These are phyloP conservation scores for Diorhabda carinulata DNA, from an alignment of 1,140 invertebrate species.

Conservation along the genomic window DNA sequence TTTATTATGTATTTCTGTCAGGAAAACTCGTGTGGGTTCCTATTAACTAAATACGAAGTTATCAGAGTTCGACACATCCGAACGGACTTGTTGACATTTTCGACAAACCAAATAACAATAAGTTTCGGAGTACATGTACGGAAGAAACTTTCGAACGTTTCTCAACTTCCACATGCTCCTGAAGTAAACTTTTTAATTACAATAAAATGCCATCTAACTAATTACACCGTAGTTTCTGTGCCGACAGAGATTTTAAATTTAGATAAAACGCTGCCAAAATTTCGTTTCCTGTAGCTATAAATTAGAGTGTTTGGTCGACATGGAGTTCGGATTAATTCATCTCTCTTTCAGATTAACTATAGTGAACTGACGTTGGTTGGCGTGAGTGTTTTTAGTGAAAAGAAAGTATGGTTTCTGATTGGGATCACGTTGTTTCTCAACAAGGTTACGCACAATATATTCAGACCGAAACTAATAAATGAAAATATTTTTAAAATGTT, in stretches of 20 bases:
- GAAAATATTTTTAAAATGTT: too few relatives aligned
- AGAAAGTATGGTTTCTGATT: constrained; percentile 20
- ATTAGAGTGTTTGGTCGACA: constrained; percentile 42
- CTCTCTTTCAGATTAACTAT: constrained; percentile 44
- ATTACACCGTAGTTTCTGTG: constrained; percentile 41
- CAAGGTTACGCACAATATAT: neutral
- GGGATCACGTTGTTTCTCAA: neutral
- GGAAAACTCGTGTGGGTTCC: neutral
- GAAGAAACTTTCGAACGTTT: neutral
- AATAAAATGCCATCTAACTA: constrained; percentile 42
- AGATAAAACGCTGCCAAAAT: constrained; percentile 47
- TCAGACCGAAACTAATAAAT: too few relatives aligned
- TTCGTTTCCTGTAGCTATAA: constrained; percentile 43
- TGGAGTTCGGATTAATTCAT: constrained; percentile 46
- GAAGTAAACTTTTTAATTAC: constrained; percentile 42
- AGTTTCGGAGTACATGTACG: neutral
- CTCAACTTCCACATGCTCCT: constrained; percentile 4
- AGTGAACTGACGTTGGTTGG: constrained; percentile 41
- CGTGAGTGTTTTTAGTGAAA: constrained; percentile 38
- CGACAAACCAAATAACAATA: neutral
- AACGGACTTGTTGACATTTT: neutral
- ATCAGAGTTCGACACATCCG: neutral
- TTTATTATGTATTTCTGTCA: neutral
- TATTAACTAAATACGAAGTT: constrained; percentile 1
- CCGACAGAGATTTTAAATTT: constrained; percentile 45